These are phyloP conservation scores for Drosophila lutescens DNA, from an alignment of 2,888 invertebrate genomes.

Conservation along the genomic window DNA sequence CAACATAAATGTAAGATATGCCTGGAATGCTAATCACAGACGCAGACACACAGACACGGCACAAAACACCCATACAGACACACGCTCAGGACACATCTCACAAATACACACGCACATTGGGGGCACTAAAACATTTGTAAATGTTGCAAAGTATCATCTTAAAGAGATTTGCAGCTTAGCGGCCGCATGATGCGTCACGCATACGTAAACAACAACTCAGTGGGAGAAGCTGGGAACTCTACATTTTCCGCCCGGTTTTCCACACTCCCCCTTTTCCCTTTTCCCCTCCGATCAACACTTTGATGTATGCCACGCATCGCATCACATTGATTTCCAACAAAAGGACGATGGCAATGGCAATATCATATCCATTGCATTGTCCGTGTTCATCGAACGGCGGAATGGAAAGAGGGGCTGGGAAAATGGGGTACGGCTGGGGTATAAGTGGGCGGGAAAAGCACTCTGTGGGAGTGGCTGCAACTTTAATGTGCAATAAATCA, in stretches of 20 bases:
- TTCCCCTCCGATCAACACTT: slow-evolving; percentile 21
- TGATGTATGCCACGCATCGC: slow-evolving; percentile 55
- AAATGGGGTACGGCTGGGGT: not conserved
- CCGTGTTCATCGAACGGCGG: slow-evolving; percentile 24
- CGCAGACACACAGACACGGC: slow-evolving; percentile 43
- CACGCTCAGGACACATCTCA: slow-evolving; percentile 21
- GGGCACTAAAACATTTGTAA: slow-evolving; percentile 79
- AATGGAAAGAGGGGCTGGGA: slow-evolving; percentile 8
- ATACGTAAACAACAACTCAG: slow-evolving; percentile 76
- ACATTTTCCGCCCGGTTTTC: slow-evolving; percentile 7
- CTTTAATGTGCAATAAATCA: slow-evolving; percentile 66
- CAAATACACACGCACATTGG: slow-evolving; percentile 27
- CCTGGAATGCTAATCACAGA: slow-evolving; percentile 81
- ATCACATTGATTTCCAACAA: slow-evolving; percentile 64
- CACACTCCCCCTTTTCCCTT: slow-evolving; percentile 1
- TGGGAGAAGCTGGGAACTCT: slow-evolving; percentile 16
- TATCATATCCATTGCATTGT: slow-evolving; percentile 53
- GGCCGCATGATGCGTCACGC: slow-evolving; percentile 79
- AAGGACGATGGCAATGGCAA: slow-evolving; percentile 30
- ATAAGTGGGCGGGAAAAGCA: not conserved
- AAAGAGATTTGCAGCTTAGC: slow-evolving; percentile 84
- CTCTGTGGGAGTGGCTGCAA: slow-evolving; percentile 24
- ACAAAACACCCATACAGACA: slow-evolving; percentile 22
- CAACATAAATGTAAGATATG: slow-evolving; percentile 81
- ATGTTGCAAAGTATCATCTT: slow-evolving; percentile 82